Base-by-base conservation (phyloP, 35 echinoderm and acorn worm genomes). In the Anneissia japonica region DNA sequence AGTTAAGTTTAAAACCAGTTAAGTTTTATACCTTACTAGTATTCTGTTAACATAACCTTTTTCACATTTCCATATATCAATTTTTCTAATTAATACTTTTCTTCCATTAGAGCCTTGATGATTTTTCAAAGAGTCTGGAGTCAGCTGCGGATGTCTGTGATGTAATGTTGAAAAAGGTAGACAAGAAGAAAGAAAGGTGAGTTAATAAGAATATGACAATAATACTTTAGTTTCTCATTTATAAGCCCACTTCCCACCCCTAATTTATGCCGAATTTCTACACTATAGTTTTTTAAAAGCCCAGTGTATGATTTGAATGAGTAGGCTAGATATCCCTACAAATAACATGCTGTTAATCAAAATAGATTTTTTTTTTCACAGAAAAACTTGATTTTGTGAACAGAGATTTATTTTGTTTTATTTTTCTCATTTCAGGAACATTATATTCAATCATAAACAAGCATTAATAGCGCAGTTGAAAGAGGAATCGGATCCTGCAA, bases 121-220 rank as follows among this genome's bases (percentile, higher is more conserved):
- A 97, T 30, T 97, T 97, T 83, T 37, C 82, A 7, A 83, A 73
- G 5, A 55, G 79, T n/a, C 83, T 97, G 35, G 95, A 97, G 75
- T 97, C 90, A 51, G 56, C 86, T 39, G 76, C 91, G 0, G 80
- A 81, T 76, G 74, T 93, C 37, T 97, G 95, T 89, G 95, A 93
- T 74, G 73, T 97, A 43, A 85, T 97, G 88, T 82, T 97, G 23
- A 93, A 91, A 55, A 97, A 97, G 73, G 35, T 87, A 35, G 95
- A 97, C 85, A 97, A 97, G 78, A 97, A 97, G 46, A 97, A 97
- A 91, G 95, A 97, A 84, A 93, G 95, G 95, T 97, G 72, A 77
- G 31, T 79, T 19, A 38, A 14, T 34, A 29, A 30, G 4, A 34
- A 30, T 30, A n/a, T n/a, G n/a, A n/a, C n/a, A n/a, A n/a, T 64